A percentile compares a stretch with the other conserved stretches of the same genome.
Conservation (phyloP, 1,140 invertebrate genomes). For the Drosophila orosa region DNA sequence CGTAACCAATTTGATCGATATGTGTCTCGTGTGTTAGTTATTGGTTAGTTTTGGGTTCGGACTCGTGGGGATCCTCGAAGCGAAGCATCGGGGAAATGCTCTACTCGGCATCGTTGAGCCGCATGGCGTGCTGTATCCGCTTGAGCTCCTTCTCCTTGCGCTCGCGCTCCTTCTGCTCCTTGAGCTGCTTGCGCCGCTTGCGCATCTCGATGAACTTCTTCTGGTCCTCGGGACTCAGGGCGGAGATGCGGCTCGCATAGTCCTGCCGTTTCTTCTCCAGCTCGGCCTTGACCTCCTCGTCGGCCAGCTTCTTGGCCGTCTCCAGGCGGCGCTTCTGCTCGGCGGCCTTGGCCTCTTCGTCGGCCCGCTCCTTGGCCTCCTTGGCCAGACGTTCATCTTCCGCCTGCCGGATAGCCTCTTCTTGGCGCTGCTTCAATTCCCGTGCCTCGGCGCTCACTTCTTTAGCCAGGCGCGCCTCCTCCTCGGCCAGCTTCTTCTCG, state of each 20-base stretch:
- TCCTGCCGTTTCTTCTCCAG: slow-evolving; percentile 57
- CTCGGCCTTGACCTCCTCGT: slow-evolving; percentile 38
- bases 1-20: slow-evolving; percentile 54
- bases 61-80: neutral
- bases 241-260: slow-evolving; percentile 58
- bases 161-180: slow-evolving; percentile 49
- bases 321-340: slow-evolving; percentile 58
- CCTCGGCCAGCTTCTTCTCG: slow-evolving; percentile 53
- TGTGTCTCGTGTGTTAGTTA: slow-evolving; percentile 55
- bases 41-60: slow-evolving; percentile 34
- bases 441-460: slow-evolving; percentile 63
- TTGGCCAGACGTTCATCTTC: slow-evolving; percentile 58
- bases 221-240: slow-evolving; percentile 68
- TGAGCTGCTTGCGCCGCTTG: slow-evolving; percentile 70
- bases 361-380: slow-evolving; percentile 56
- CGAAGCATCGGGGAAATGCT: neutral
- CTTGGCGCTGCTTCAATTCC: slow-evolving; percentile 47
- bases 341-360: slow-evolving; percentile 43
- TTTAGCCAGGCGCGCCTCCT: slow-evolving; percentile 63
- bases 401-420: slow-evolving; percentile 52
- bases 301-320: slow-evolving; percentile 55
- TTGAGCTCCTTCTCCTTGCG: slow-evolving; percentile 64
- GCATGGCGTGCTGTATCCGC: slow-evolving; percentile 71
- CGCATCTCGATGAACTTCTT: slow-evolving; percentile 74
- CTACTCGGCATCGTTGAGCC: slow-evolving; percentile 65